These are phyloP conservation scores for Stenichneumon culpator DNA, from an alignment of 2,888 invertebrate genomes.

Conservation along the genomic window DNA sequence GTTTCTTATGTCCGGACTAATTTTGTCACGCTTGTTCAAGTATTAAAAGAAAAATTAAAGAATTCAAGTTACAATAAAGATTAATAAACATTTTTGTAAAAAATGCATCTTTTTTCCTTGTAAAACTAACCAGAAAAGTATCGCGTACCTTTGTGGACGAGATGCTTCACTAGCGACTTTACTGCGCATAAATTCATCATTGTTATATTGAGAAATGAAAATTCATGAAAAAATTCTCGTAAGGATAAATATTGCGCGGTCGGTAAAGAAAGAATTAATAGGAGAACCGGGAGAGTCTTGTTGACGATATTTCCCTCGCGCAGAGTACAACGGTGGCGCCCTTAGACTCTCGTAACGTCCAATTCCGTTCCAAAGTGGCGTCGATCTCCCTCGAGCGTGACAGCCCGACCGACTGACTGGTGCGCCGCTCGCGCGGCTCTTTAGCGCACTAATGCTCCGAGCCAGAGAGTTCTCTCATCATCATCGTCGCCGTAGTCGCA, in stretches of 20 bases:
- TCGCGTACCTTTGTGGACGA: too few species aligned
- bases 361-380: conserved; percentile 30
- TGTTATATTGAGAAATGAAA: background rate
- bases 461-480: conserved; percentile 1
- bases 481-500: background rate
- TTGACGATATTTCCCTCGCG: background rate
- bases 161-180: too few species aligned
- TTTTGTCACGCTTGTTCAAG: background rate
- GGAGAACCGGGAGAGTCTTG: background rate
- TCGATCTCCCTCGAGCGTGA: conserved; percentile 38
- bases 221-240: background rate
- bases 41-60: background rate
- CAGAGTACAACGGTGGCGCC: conserved; percentile 2
- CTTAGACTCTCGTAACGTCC: conserved; percentile 4
- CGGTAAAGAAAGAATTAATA: conserved; percentile 8
- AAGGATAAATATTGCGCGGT: background rate
- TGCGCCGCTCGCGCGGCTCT: conserved; percentile 1
- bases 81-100: too few species aligned
- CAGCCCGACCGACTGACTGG: conserved; percentile 26
- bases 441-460: background rate
- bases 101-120: too few species aligned
- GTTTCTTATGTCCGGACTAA: background rate
- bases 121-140: too few species aligned
- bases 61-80: background rate
- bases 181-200: background rate